A percentile compares a stretch with the other conserved stretches of the same genome.
These are phyloP conservation scores for Macrocentrus cingulum DNA, from an alignment of 1,140 invertebrate species.

Conservation along the genomic window DNA sequence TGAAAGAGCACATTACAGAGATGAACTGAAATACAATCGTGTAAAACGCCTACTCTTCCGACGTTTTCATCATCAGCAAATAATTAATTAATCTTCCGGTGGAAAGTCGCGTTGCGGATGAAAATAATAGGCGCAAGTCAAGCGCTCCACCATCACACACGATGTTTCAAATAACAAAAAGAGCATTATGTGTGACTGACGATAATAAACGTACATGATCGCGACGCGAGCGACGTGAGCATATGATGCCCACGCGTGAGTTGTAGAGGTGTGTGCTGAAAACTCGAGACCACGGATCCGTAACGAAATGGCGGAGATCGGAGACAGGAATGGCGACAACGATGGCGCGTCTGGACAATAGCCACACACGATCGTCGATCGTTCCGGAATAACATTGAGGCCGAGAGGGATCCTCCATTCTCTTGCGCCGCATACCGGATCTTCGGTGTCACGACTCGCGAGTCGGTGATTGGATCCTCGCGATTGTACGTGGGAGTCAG, in stretches of 20 bases:
- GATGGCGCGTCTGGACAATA: constrained; percentile 15
- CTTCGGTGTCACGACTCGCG: constrained; percentile 29
- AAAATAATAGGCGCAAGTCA: constrained; percentile 3
- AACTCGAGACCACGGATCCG: constrained; percentile 17
- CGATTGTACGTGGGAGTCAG: constrained; percentile 13
- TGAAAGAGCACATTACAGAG: too few species aligned
- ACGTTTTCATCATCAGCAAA: constrained; percentile 15
- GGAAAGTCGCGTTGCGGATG: constrained; percentile 12
- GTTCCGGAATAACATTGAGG: constrained; percentile 24
- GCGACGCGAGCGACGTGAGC: not conserved
- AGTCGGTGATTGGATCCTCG: constrained; percentile 29
- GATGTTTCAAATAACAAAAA: not conserved
- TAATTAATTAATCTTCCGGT: constrained; percentile 32
- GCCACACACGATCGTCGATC: constrained; percentile 16
- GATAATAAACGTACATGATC: not conserved
- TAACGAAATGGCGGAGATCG: constrained; percentile 19
- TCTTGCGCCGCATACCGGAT: constrained; percentile 26
- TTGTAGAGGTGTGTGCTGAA: not conserved
- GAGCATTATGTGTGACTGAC: not conserved
- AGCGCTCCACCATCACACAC: not conserved
- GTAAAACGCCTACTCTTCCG: constrained; percentile 11
- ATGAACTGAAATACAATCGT: not conserved
- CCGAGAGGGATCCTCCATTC: constrained; percentile 21
- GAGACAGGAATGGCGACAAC: constrained; percentile 21
- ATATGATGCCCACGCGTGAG: not conserved